Base-by-base conservation (phyloP, 2,113 vertebrate genomes). In the Tachysurus vachellii region DNA sequence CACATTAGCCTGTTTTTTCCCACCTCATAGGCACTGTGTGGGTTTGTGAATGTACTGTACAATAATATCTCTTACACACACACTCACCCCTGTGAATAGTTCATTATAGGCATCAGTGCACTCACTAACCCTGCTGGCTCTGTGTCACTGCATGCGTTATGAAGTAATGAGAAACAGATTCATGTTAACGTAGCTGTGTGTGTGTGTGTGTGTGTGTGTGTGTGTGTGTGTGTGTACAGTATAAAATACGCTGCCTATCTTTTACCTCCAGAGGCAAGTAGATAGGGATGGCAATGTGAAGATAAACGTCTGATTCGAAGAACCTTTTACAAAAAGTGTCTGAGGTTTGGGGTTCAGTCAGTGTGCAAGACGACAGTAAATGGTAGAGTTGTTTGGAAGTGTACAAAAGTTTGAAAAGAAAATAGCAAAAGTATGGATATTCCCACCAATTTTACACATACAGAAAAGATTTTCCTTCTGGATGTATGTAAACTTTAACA, bases 101-200 rank as follows among this genome's bases (percentile, higher is more conserved):
- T 80, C 54, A 80, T 80, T 80, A 80, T 13, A 59, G 56, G 79
- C 79, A 36, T 80, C 79, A 23, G 31, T 59, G 31, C 28, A 1
- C 19, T 80, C 54, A 59, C 79, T 42, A 59, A 57, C 54, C 79
- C 79, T 23, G 56, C 47, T 53, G 75, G 75, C n/a, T 53, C 26
- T 12, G 53, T 80, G 31, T 80, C 54, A 59, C 28, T 23, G 56
- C 19, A 56, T 80, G 56, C 56, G 59, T 59, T 42, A 80, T 42
- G 54, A 80, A 80, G 28, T 57, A 56, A 80, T 80, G 54, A 59
- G 77, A 28, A 80, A 36, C 54, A 80, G 54, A 80, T 80, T 57
- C 28, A 80, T 16, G 36, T 57, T 57, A 57, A 36, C 77, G 17
- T 12, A 80, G 19, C 28, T 2, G 0, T 76, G 11, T 76, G 44